phyloP scores from a whole-genome alignment of 2,113 vertebrate genomes.

The Miniopterus natalensis region DNA sequence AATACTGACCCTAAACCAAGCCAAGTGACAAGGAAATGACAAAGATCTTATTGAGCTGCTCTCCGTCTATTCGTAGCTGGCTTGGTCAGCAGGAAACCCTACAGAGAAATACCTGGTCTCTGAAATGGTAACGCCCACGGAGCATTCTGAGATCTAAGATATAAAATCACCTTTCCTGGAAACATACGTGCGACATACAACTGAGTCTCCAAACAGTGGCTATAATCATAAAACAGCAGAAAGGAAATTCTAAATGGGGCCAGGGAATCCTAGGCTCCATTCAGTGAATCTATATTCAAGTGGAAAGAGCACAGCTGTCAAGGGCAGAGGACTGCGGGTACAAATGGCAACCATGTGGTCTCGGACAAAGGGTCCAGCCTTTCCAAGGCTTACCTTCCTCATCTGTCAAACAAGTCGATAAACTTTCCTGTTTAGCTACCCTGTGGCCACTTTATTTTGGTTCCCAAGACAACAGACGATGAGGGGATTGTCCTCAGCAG shows the following conservation, averaged over 20 bases:
- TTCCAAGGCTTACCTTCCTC: background rate
- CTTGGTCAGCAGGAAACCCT: background rate
- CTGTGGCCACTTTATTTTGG: accelerated
- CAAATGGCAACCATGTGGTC: too few species aligned
- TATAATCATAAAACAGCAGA: background rate
- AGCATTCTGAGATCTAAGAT: background rate
- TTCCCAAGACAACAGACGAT: background rate
- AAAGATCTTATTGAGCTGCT: background rate
- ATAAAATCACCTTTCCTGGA: background rate
- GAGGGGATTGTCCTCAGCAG: too few species aligned
- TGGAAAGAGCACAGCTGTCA: background rate
- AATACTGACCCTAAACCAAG: background rate
- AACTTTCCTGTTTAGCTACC: accelerated
- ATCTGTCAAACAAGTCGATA: background rate
- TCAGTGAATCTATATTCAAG: background rate
- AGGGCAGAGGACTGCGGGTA: background rate
- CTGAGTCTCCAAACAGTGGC: background rate
- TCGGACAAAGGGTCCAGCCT: too few species aligned
- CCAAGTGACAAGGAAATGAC: background rate
- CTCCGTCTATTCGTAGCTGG: background rate
- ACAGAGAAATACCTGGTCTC: background rate
- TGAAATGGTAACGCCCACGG: background rate
- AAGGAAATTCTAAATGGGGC: background rate
- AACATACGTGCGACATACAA: background rate
- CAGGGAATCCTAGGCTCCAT: background rate